Conservation (phyloP, 2,888 invertebrate species). For the Hecatera dysodea region DNA sequence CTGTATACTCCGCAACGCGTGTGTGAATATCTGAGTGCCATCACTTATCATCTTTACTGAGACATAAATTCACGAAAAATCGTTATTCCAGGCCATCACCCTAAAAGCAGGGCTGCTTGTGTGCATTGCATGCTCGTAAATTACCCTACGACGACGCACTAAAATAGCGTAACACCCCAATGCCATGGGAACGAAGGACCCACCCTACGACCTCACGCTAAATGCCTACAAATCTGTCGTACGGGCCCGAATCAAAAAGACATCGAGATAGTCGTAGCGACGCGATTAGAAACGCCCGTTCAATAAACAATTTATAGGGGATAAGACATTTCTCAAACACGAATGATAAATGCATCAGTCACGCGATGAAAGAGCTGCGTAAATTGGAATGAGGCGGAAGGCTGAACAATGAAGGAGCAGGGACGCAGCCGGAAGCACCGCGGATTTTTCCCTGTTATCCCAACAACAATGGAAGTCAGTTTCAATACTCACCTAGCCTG, state of each 20-base stretch:
- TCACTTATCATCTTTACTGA: constrained; percentile 76
- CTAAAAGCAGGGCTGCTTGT: constrained; percentile 84
- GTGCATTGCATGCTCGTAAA: constrained; percentile 87
- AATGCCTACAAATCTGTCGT: constrained; percentile 88
- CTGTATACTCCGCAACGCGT: constrained; percentile 44
- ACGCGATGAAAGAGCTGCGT: constrained; percentile 82
- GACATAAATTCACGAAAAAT: constrained; percentile 83
- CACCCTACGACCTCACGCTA: constrained; percentile 80
- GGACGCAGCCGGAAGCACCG: constrained; percentile 81
- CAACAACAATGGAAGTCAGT: constrained; percentile 83
- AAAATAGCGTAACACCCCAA: constrained; percentile 90
- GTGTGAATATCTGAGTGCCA: constrained; percentile 58
- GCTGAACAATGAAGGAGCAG: constrained; percentile 79
- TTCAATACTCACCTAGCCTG: constrained; percentile 82
- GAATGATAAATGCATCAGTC: constrained; percentile 86
- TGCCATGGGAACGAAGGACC: constrained; percentile 85
- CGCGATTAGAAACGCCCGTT: constrained; percentile 86
- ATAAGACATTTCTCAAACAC: constrained; percentile 80
- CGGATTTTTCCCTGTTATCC: constrained; percentile 86
- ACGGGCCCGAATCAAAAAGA: constrained; percentile 86
- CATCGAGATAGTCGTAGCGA: constrained; percentile 81
- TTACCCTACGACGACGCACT: constrained; percentile 87
- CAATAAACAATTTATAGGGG: constrained; percentile 87
- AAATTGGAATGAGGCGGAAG: constrained; percentile 80
- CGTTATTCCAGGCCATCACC: constrained; percentile 83